These are phyloP conservation scores for Morinoia aosen DNA, from an alignment of 2,888 invertebrate genomes.

Conservation along the genomic window DNA sequence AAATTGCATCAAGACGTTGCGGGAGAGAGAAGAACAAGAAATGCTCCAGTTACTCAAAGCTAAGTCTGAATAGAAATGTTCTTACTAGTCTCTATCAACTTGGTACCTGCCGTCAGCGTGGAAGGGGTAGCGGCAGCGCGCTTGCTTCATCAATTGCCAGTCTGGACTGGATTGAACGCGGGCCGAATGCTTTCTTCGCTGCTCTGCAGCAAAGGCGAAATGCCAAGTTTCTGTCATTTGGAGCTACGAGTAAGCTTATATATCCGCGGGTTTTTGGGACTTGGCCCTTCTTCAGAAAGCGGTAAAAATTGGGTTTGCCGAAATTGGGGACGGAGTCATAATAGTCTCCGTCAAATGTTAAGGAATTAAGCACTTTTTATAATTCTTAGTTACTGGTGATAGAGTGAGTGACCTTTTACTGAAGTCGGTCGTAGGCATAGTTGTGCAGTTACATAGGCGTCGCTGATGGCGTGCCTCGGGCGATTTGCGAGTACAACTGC, in stretches of 20 bases:
- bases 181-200: not conserved
- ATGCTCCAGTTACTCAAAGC: slow-evolving; percentile 58
- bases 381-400: too few relatives aligned
- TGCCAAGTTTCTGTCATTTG: not conserved
- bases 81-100: not conserved
- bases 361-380: too few relatives aligned
- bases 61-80: not conserved
- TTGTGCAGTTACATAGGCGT: too few relatives aligned
- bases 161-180: not conserved
- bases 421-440: too few relatives aligned
- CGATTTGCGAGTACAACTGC: too few relatives aligned
- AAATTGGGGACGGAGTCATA: too few relatives aligned
- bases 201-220: not conserved
- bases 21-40: slow-evolving; percentile 57
- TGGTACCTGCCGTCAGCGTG: not conserved
- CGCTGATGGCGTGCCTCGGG: too few relatives aligned
- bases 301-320: too few relatives aligned
- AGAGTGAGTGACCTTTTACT: too few relatives aligned
- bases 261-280: not conserved
- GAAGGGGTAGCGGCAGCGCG: not conserved
- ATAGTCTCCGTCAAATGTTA: too few relatives aligned
- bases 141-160: not conserved
- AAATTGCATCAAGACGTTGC: slow-evolving; percentile 58
- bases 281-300: not conserved
- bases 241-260: not conserved